Base-by-base conservation (phyloP, 2,113 vertebrate genomes). In the Strix uralensis region DNA sequence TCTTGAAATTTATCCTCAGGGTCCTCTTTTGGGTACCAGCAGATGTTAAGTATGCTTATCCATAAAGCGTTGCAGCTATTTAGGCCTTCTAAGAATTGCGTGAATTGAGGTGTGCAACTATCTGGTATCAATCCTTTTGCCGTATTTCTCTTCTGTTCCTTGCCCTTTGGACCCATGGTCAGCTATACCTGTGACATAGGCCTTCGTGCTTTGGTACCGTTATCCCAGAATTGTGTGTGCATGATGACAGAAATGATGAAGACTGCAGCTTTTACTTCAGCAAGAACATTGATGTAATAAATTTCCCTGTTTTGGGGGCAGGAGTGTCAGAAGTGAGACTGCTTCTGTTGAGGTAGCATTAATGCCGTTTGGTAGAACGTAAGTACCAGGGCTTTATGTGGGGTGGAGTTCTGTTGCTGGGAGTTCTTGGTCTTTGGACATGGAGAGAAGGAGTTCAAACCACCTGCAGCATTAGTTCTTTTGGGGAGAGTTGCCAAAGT, bases 381-480 rank as follows among this genome's bases (percentile, higher is more conserved):
- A 42, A 70, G 42, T 34, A 61, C 51, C 67, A 54, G 67, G 26
- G 65, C 27, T 92, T 86, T 55, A 30, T 30, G 20, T 49, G 20
- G 13, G 38, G 10, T 86, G 20, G 38, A 42, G 13, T 78, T 88
- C 46, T 75, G 19, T 27, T 8, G 30, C 40, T 46, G 25, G 14
- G 11, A 7, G 3, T 32, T 23, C 29, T 49, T 32, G 2, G 13
- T 81, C 21, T 58, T 62, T 52, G 23, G 6, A 25, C 7, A 3
- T 55, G 8, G 7, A 7, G 2, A 11, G 11, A 52, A 55, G 15
- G 63, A 78, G 20, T 92, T 90, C 58, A 84, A 95, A 77, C 66
- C 78, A 95, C 89, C 57, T 97, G 90, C 83, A 80, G 58, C 46
- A 75, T 88, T 94, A 87, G 58, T 74, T 96, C 66, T 96, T 94